Evolutionary conservation across 2,888 invertebrate species (phyloP), one percentile per base, ranked within the genome.

Genomic region (Homarus gammarus): DNA sequence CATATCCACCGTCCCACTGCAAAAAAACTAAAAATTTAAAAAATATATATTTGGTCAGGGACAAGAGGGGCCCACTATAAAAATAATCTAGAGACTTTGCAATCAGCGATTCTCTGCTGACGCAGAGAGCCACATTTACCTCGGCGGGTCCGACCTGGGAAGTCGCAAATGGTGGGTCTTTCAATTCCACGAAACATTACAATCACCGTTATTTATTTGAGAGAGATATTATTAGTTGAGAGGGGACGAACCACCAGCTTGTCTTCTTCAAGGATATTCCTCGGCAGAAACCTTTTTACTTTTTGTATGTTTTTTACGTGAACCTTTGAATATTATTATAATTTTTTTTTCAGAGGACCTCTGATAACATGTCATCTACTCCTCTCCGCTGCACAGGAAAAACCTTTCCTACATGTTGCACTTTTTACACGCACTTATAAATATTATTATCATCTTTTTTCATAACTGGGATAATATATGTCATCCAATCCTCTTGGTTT

Each of bases 181-280:
- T 79, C 64, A 79, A 36, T 18, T 79, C 38, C 33, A 8, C 33
- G 79, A 79, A 79, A 79, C 61, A 36, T 38, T 61, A 38, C 61
- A 79, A 79, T 79, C 61, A 61, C 79, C 79, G 79, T 79, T 79
- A 79, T 79, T 79, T 79, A 79, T 79, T 79, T 79, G 79, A 56
- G 56, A 40, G 73, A 79, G 56, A 64, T 79, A 79, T 79, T 36
- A 79, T 79, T 79, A 51, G 36, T 51, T 78, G 40, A 51, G 51
- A 78, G 27, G 33, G 79, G 49, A n/a, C 40, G n/a, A 27, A 40
- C n/a, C 40, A 49, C 75, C 38, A 38, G 61, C 36, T 38, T 51
- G 61, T 61, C 79, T n/a, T 51, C 40, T 36, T 36, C 33, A 36
- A 38, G 18, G 36, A 36, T 56, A n/a, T 36, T 33, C 79, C 22